phyloP scores from a whole-genome alignment of 2,888 invertebrate species.

The Pecten maximus region DNA sequence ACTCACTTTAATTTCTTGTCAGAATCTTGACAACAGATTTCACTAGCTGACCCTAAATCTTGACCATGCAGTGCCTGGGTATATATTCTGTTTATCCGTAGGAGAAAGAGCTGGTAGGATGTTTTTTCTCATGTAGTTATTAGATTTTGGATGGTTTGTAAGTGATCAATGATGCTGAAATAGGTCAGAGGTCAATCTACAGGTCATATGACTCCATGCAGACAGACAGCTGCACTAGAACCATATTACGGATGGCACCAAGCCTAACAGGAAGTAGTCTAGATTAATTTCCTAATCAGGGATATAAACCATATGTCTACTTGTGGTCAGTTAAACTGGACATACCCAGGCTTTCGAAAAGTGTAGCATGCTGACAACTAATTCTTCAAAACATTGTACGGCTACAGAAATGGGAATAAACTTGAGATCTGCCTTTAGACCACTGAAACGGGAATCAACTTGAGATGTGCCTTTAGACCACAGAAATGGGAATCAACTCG shows the following conservation, averaged over 20 bases:
- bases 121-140: neutral
- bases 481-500: too few species aligned
- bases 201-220: neutral
- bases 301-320: neutral
- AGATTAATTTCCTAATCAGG: neutral
- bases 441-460: too few species aligned
- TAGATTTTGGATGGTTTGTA: neutral
- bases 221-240: too few species aligned
- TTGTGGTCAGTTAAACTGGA: neutral
- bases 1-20: neutral
- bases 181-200: neutral
- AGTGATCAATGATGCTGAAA: neutral
- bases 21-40: neutral
- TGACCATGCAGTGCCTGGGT: neutral
- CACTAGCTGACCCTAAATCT: neutral
- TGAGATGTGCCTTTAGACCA: too few species aligned
- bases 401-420: too few species aligned
- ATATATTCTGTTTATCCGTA: neutral
- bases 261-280: neutral
- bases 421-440: too few species aligned
- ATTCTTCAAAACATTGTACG: too few species aligned
- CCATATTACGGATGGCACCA: too few species aligned
- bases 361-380: too few species aligned
- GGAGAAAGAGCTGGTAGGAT: neutral
- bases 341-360: too few species aligned